Evolutionary conservation across 2,888 invertebrate genomes (phyloP).

Genomic region (Yponomeuta sedellus): DNA sequence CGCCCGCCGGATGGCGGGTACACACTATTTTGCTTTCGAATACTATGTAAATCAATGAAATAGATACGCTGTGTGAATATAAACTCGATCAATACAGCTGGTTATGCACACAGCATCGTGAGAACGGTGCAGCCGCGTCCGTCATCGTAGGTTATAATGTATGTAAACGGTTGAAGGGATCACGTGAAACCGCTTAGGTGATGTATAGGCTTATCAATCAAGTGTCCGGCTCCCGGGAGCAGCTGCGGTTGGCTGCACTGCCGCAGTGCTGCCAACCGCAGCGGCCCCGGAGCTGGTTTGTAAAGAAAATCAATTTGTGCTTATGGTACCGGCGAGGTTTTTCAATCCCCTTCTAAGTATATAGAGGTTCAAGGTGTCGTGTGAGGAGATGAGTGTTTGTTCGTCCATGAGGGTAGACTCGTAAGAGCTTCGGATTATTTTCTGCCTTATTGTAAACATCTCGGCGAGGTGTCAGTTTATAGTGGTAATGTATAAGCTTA

Average conservation of each 20-base stretch:
- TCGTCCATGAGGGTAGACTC: constrained; percentile 10
- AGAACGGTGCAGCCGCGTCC: not conserved
- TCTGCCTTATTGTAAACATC: constrained; percentile 10
- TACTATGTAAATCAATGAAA: not conserved
- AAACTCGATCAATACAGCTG: not conserved
- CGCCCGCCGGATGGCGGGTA: not conserved
- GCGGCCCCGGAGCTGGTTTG: not conserved
- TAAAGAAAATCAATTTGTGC: constrained; percentile 5
- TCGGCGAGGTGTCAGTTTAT: constrained; percentile 7
- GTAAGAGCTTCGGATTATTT: constrained; percentile 9
- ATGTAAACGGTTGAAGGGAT: constrained; percentile 3
- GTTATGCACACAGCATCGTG: not conserved
- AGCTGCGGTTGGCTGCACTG: constrained; percentile 4
- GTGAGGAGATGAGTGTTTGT: constrained; percentile 11
- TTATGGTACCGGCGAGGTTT: constrained; percentile 9
- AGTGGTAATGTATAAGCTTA: constrained; percentile 26
- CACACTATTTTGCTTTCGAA: not conserved
- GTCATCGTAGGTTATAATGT: constrained; percentile 1
- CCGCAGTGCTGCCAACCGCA: constrained; percentile 2
- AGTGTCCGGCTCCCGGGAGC: not conserved
- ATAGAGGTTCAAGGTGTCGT: constrained; percentile 1
- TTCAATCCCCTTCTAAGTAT: constrained; percentile 2
- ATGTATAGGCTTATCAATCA: not conserved
- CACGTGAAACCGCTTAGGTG: constrained; percentile 1
- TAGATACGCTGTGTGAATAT: not conserved